Conservation (phyloP, 2,797 vertebrate species). For the Eospalax fontanierii region DNA sequence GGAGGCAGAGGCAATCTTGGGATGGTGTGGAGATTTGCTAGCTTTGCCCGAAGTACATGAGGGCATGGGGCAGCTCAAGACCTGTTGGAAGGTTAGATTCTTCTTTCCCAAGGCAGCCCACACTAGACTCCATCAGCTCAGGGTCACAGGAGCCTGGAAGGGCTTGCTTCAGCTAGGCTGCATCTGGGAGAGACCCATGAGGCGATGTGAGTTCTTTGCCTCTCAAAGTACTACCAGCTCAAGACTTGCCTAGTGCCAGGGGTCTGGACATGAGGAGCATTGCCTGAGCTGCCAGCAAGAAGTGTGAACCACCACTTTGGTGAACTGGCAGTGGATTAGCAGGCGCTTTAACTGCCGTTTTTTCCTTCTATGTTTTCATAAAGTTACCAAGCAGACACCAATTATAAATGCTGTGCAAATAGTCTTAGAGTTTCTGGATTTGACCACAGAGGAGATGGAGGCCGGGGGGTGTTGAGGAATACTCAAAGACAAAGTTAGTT, state of each 20-base stretch:
- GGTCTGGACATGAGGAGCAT: neutral
- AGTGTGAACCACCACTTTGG: neutral
- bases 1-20: neutral
- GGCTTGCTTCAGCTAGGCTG: neutral
- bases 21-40: too few relatives aligned
- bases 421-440: constrained; percentile 51
- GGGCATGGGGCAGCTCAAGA: neutral
- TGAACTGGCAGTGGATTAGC: constrained; percentile 27
- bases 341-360: constrained; percentile 30
- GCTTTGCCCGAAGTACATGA: neutral
- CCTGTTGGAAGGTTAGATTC: neutral
- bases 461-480: constrained; percentile 51
- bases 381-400: constrained; percentile 42
- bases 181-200: constrained; percentile 39
- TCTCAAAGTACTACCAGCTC: neutral
- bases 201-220: neutral
- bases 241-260: constrained; percentile 21
- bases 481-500: constrained; percentile 22
- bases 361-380: constrained; percentile 58
- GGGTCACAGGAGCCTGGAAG: neutral
- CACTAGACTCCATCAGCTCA: neutral
- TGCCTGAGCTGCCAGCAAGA: constrained; percentile 52
- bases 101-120: neutral
- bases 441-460: constrained; percentile 3
- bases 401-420: constrained; percentile 70